These are phyloP conservation scores for Euzetes globulus DNA, from an alignment of 2,888 invertebrate species.

Conservation along the genomic window DNA sequence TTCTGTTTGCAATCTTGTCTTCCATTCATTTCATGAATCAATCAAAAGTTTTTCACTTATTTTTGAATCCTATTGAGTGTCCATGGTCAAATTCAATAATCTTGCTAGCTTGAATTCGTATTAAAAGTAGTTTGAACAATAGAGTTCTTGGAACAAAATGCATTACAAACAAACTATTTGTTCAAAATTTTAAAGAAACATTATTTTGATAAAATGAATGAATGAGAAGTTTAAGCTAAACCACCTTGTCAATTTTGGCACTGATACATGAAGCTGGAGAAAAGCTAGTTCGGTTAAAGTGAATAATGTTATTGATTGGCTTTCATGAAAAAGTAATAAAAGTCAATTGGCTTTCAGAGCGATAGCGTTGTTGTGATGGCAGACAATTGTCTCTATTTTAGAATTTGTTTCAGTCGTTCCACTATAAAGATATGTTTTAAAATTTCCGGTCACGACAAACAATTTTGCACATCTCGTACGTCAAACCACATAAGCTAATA, in stretches of 20 bases:
- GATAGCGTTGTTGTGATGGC: no score
- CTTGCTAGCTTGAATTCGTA: no score
- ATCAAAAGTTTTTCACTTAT: not conserved
- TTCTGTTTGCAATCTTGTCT: not conserved
- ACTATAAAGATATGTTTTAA: not conserved
- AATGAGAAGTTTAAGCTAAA: no score
- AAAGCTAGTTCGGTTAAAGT: not conserved
- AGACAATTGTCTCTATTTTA: not conserved
- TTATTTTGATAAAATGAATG: no score
- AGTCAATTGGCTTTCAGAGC: conserved; percentile 9
- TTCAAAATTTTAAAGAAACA: no score
- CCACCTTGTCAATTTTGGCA: no score
- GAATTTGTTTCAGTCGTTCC: not conserved
- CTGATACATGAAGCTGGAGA: no score
- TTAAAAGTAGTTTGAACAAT: no score
- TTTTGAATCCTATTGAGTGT: not conserved
- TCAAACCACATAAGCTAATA: not conserved
- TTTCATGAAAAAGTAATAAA: not conserved
- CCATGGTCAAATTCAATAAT: no score
- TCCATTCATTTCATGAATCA: not conserved
- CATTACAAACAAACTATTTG: no score
- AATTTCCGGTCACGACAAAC: conserved; percentile 21
- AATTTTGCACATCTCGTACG: not conserved
- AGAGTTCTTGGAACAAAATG: no score
- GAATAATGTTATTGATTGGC: not conserved